These are phyloP conservation scores for Drosophila antonietae DNA, from an alignment of 2,888 invertebrate species.

Conservation along the genomic window DNA sequence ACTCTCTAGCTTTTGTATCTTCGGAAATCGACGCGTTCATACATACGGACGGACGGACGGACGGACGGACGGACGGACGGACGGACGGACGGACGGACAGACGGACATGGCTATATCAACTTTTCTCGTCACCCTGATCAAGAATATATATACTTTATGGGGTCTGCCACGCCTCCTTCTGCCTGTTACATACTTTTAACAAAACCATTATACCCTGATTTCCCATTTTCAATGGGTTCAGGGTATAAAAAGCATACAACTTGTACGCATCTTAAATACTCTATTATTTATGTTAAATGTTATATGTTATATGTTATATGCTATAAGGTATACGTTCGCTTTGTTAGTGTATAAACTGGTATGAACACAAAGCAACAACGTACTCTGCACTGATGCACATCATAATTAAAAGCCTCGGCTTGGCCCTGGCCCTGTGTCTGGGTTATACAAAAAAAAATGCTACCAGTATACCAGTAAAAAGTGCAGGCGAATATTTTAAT, in stretches of 20 bases:
- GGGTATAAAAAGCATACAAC: background rate
- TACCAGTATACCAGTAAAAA: conserved; percentile 11
- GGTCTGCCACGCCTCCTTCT: too few relatives aligned
- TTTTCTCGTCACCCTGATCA: too few relatives aligned
- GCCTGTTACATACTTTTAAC: too few relatives aligned
- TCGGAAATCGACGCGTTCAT: too few relatives aligned
- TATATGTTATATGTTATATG: conserved; percentile 4
- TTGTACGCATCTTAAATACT: conserved; percentile 2
- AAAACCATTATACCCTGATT: too few relatives aligned
- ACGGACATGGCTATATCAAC: too few relatives aligned
- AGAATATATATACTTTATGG: too few relatives aligned
- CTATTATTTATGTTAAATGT: conserved; percentile 5
- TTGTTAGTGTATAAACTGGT: conserved; percentile 15
- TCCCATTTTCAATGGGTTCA: too few relatives aligned
- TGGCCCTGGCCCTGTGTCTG: background rate
- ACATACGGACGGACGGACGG: too few relatives aligned
- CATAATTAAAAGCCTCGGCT: conserved; percentile 60
- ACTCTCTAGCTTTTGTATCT: too few relatives aligned
- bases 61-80: too few relatives aligned
- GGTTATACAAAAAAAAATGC: conserved; percentile 34
- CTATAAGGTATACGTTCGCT: background rate
- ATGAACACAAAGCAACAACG: conserved; percentile 19
- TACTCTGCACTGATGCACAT: conserved; percentile 27
- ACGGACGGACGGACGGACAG: too few relatives aligned
- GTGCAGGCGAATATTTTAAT: conserved; percentile 32